Evolutionary conservation across 2,888 invertebrate genomes (phyloP).

Genomic region (Axea sp.): DNA sequence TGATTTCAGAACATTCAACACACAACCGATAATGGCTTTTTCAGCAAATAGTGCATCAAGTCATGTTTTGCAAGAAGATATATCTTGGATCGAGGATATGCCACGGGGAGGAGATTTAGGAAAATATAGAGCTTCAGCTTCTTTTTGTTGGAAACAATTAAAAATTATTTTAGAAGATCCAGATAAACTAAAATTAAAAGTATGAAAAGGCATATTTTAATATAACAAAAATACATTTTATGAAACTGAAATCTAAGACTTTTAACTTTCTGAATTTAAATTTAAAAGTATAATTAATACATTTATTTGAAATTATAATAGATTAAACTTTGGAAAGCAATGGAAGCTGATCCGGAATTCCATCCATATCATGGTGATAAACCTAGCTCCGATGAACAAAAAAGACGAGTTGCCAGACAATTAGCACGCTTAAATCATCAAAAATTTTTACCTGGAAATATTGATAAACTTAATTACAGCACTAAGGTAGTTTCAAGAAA

Average conservation of each 20-base stretch:
- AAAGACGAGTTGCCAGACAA: conserved; percentile 85
- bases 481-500: conserved; percentile 80
- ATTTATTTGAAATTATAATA: conserved; percentile 73
- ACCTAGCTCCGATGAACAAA: conserved; percentile 86
- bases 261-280: too few species aligned
- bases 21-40: too few species aligned
- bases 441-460: conserved; percentile 84
- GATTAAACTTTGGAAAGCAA: conserved; percentile 89
- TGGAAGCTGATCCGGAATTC: conserved; percentile 90
- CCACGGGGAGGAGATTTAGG: conserved; percentile 80
- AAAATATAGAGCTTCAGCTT: conserved; percentile 80
- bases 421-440: conserved; percentile 85
- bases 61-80: conserved; percentile 64
- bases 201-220: too few species aligned
- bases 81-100: conserved; percentile 70
- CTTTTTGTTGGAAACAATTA: conserved; percentile 82
- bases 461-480: conserved; percentile 83
- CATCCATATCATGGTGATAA: conserved; percentile 82
- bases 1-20: too few species aligned
- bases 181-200: conserved; percentile 81
- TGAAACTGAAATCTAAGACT: too few species aligned
- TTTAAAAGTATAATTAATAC: too few species aligned
- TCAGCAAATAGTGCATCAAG: conserved; percentile 7
- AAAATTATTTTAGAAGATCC: conserved; percentile 81
- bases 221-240: too few species aligned